phyloP scores from a whole-genome alignment of 2,113 vertebrate species.

The Apus apus region DNA sequence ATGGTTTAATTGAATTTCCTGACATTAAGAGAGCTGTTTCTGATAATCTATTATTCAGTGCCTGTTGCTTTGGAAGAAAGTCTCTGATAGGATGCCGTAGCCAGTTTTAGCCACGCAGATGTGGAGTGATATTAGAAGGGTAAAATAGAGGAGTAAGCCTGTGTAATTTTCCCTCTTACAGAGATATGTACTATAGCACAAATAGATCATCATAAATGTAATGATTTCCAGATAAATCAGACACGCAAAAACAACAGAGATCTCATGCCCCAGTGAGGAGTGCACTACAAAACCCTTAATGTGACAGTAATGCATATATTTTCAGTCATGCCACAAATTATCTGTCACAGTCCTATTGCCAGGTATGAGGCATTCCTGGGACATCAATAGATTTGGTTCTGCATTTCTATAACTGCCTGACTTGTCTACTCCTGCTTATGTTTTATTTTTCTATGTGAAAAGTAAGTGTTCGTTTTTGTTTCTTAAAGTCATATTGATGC shows the following conservation, averaged over 20 bases:
- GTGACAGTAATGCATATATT: not conserved
- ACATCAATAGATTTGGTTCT: not conserved
- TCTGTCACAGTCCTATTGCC: not conserved
- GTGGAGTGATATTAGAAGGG: slow-evolving; percentile 15
- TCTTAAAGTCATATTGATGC: not conserved
- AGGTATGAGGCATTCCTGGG: not conserved
- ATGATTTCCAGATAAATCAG: slow-evolving; percentile 8
- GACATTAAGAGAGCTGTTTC: slow-evolving; percentile 55
- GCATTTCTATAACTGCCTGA: not conserved
- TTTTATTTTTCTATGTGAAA: not conserved
- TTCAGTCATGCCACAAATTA: not conserved
- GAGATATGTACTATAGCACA: not conserved
- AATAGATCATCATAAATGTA: not conserved
- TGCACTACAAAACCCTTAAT: not conserved
- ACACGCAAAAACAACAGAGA: not conserved
- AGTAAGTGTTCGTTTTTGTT: not conserved
- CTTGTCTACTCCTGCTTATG: not conserved
- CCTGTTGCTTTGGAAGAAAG: not conserved
- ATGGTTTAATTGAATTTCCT: slow-evolving; percentile 65
- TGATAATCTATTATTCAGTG: slow-evolving; percentile 50
- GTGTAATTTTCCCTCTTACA: slow-evolving; percentile 17
- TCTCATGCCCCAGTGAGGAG: not conserved
- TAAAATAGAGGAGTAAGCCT: slow-evolving; percentile 8
- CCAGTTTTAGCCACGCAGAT: slow-evolving; percentile 46
- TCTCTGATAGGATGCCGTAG: not conserved